Conservation (phyloP, 2,797 vertebrate genomes). For the Artibeus jamaicensis region DNA sequence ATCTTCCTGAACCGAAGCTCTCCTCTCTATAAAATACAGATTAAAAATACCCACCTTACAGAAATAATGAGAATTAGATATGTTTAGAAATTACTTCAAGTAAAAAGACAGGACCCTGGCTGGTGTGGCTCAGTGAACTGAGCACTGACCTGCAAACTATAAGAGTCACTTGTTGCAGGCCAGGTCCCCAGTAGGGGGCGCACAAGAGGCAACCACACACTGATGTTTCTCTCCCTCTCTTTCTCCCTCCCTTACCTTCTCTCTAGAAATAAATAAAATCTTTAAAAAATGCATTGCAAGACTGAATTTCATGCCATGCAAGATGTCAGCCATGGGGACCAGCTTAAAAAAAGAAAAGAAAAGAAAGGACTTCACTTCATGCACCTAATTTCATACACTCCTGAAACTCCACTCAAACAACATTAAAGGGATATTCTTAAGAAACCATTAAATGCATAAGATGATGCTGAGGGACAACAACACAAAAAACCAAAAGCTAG, state of each 20-base stretch:
- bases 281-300: too few relatives aligned
- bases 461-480: neutral
- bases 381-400: neutral
- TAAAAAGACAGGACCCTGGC: neutral
- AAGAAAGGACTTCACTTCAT: neutral
- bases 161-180: too few relatives aligned
- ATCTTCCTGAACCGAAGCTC: neutral
- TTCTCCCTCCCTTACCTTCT: too few relatives aligned
- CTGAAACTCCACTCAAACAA: neutral
- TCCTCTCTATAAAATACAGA: neutral
- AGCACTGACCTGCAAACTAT: too few relatives aligned
- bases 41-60: neutral
- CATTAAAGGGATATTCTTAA: constrained; percentile 5
- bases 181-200: too few relatives aligned
- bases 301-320: too few relatives aligned
- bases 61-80: neutral
- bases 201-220: too few relatives aligned
- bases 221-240: too few relatives aligned
- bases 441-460: neutral
- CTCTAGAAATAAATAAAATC: too few relatives aligned
- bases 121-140: too few relatives aligned
- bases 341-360: neutral
- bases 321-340: too few relatives aligned
- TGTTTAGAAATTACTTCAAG: constrained; percentile 1
- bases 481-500: neutral